A percentile compares a stretch with the other conserved stretches of the same genome.
These are phyloP conservation scores for Arbacia lixula DNA, from an alignment of 53 echinoderm and acorn worm species.

Conservation along the genomic window DNA sequence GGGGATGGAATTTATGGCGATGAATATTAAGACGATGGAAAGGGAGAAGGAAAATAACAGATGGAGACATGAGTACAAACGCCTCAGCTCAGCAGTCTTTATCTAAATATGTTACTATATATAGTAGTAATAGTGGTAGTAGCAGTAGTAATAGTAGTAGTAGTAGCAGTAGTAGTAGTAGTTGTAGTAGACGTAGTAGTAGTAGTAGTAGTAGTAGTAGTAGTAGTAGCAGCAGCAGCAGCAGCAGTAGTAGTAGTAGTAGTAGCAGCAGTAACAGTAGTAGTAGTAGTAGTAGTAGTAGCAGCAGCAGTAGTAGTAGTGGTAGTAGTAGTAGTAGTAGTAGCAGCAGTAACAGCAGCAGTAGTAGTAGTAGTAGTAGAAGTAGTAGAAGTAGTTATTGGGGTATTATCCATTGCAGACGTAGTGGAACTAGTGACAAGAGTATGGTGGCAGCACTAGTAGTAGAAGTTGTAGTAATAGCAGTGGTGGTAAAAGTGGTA, in stretches of 20 bases:
- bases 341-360: background rate
- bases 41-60: background rate
- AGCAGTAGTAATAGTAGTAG: conserved; percentile 20
- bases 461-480: no score
- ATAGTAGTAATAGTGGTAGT: conserved; percentile 25
- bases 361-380: conserved; percentile 10
- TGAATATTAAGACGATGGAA: background rate
- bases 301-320: background rate
- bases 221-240: conserved; percentile 19
- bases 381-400: conserved; percentile 14
- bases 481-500: conserved; percentile 5
- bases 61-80: conserved; percentile 5
- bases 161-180: conserved; percentile 16
- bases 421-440: background rate
- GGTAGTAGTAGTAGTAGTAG: conserved; percentile 9
- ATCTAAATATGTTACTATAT: no score
- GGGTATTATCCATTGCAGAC: background rate
- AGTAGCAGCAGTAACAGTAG: conserved; percentile 1
- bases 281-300: conserved; percentile 6
- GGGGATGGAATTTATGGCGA: background rate
- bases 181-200: conserved; percentile 11
- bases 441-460: conserved; percentile 16
- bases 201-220: conserved; percentile 23
- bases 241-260: conserved; percentile 10
- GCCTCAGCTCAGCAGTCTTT: background rate